Base-by-base conservation (phyloP, 1,140 invertebrate genomes). In the Aricia agestis region DNA sequence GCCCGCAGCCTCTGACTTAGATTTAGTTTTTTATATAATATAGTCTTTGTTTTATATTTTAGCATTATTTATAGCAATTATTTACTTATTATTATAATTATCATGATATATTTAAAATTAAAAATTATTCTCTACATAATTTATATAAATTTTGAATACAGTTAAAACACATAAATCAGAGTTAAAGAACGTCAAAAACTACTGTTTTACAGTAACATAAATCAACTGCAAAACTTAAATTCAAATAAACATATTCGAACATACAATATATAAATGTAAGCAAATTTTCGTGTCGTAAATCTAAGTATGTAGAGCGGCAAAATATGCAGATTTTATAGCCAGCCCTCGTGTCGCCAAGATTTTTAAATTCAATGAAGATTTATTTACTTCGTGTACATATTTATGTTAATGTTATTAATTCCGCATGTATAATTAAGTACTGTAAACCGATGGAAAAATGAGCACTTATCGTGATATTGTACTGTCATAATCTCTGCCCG, bases 311-410 rank as follows among this genome's bases (percentile, higher is more conserved):
- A 25, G 59, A 19, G 19, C 19, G 11, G 17, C 10, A 19, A 18
- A 63, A 19, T 63, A 63, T 63, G 18, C 59, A 63, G 59, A 63
- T 63, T 63, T 63, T 63, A 19, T 63, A 63, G 59, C 59, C 59
- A 19, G 7, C 59, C 17, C 59, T 25, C 18, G 59, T 63, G 59
- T 63, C 59, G 59, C 59, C 59, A 63, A 63, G 59, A 63, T 63
- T 63, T 63, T 63, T 63, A 63, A 63, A 63, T 63, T 63, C 59
- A 63, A 63, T 63, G 59, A 63, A 63, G 59, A 63, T 63, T 63
- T 63, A 63, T 63, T 19, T 63, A 19, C 18, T 63, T 18, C 59
- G 17, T 63, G 59, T 19, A 63, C 59, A 63, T 63, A 19, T 63
- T 63, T 19, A 63, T 63, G 59, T 52, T 13, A 13, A 52, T 52